Evolutionary conservation across 2,797 vertebrate species (phyloP), one percentile per base, ranked within the genome.

Genomic region (Adelosebastes latens): DNA sequence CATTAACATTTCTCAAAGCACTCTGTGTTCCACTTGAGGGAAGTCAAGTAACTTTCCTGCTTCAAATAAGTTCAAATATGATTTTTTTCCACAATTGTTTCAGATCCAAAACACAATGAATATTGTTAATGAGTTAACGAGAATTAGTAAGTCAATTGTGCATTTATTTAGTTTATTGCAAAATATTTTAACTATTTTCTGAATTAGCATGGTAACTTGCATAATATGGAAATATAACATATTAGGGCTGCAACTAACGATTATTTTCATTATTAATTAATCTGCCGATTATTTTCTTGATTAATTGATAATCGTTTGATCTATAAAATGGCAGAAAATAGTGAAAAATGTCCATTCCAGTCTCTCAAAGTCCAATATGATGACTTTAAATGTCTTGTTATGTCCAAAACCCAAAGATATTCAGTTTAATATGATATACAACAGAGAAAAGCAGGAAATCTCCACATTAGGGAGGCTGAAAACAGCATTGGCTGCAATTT

Each of bases 41-140:
- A 60, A 36, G 25, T 46, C 16, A n/a, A 16, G 4, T 14, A 12
- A 39, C 12, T 78, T 49, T 77, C 4, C 3, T 16, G 25, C 36
- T 42, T 80, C 7, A 69, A 61, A 61, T 24, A 67, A 34, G 3
- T 27, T 56, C 52, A 58, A 10, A 22, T 12, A 39, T 14, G 3
- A 27, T 24, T 80, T 42, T 24, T 13, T 20, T 79, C 9, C 20
- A 18, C 46, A 70, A 4, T n/a, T 42, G 25, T 13, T 36, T 61
- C 31, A 11, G 42, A 36, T 61, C 1, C 5, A 18, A 53, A 56
- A 36, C 22, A 18, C n/a, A 34, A 52, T 16, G 2, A 24, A n/a
- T 20, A 39, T 12, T 55, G 9, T 49, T 20, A 18, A 60, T 46
- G 8, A 22, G 0, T 16, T 42, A 16, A 0, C 16, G 39, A 42